Conservation (phyloP, 2,797 vertebrate species). For the Mormyrus proboscirostris region DNA sequence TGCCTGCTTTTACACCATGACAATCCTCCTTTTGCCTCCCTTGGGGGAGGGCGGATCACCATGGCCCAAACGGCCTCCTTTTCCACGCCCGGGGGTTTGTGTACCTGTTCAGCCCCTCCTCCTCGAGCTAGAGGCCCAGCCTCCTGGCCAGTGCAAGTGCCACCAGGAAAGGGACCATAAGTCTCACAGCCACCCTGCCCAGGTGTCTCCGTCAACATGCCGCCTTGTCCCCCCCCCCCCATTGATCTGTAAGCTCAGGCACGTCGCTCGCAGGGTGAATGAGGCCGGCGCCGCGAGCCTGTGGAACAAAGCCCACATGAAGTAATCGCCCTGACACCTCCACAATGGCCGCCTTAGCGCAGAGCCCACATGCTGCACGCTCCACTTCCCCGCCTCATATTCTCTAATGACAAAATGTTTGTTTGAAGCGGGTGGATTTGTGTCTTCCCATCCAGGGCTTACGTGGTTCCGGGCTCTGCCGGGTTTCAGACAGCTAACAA, state of each 20-base stretch:
- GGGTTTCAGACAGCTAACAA: conserved; percentile 91
- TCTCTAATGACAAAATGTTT: conserved; percentile 90
- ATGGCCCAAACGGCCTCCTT: background rate
- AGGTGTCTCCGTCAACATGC: conserved; percentile 49
- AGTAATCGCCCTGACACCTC: conserved; percentile 79
- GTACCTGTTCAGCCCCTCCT: background rate
- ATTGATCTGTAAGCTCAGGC: conserved; percentile 57
- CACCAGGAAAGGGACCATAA: background rate
- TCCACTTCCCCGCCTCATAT: conserved; percentile 82
- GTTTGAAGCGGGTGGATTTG: conserved; percentile 82
- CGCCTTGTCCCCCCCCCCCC: conserved; percentile 42
- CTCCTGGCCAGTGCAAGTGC: background rate
- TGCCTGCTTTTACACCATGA: background rate
- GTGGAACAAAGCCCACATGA: conserved; percentile 74
- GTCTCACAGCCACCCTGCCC: background rate
- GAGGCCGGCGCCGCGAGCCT: conserved; percentile 75
- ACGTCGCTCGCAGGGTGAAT: conserved; percentile 59
- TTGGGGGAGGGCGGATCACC: background rate
- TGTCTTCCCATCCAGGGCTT: conserved; percentile 83
- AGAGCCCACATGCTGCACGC: conserved; percentile 65
- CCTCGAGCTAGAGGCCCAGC: background rate
- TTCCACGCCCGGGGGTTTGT: background rate
- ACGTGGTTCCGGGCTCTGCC: conserved; percentile 79
- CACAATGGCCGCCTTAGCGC: conserved; percentile 75
- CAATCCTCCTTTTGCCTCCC: background rate